phyloP scores from a whole-genome alignment of 2,888 invertebrate genomes.

The Nasonia oneida region DNA sequence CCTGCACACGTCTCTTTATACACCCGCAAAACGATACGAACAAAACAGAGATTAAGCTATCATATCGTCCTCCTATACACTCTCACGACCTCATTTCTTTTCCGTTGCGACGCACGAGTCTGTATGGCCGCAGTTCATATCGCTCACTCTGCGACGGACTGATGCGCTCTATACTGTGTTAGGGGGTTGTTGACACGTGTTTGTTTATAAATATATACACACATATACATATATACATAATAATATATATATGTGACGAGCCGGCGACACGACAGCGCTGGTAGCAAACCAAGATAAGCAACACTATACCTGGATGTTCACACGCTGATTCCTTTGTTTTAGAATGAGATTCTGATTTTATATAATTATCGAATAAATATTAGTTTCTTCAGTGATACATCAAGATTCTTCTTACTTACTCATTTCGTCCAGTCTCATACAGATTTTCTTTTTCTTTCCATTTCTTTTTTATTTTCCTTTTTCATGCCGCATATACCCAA shows the following conservation, averaged over 20 bases:
- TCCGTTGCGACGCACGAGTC: conserved; percentile 1
- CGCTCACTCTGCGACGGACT: background rate
- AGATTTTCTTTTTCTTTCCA: background rate
- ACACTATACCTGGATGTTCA: conserved; percentile 38
- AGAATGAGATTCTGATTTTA: conserved; percentile 53
- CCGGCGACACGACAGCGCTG: background rate
- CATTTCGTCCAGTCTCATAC: background rate
- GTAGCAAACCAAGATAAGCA: background rate
- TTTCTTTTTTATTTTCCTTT: background rate
- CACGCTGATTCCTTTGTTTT: conserved; percentile 50
- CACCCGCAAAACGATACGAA: background rate
- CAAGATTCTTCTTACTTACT: conserved; percentile 4
- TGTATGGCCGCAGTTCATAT: background rate
- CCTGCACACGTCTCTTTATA: background rate
- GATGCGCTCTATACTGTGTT: background rate
- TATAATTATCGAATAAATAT: conserved; percentile 54
- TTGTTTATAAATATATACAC: conserved; percentile 36
- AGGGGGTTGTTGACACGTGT: conserved; percentile 26
- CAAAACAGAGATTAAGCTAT: conserved; percentile 24
- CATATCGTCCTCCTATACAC: background rate
- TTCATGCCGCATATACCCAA: background rate
- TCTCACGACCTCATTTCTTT: conserved; percentile 9
- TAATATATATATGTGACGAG: conserved; percentile 3
- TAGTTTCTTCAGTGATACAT: conserved; percentile 51
- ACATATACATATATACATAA: background rate